Percentiles rank a stretch among this genome's conserved stretches.
phyloP scores from a whole-genome alignment of 2,888 invertebrate genomes.

The Orthosia gothica region DNA sequence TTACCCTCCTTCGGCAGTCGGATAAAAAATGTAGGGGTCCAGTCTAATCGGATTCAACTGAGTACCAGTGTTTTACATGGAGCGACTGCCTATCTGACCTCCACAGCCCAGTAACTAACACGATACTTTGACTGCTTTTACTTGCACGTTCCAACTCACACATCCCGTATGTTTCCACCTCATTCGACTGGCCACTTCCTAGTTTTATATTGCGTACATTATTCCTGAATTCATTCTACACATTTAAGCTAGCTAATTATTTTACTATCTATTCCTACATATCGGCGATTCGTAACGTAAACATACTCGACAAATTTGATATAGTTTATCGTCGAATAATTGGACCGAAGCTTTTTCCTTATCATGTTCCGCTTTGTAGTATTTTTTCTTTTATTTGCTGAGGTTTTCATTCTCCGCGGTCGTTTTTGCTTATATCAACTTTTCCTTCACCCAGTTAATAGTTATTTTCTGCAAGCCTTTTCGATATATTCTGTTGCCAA shows the following conservation, averaged over 20 bases:
- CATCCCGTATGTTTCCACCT: constrained; percentile 16
- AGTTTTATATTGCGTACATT: constrained; percentile 55
- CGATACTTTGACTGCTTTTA: not conserved
- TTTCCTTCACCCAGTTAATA: constrained; percentile 1
- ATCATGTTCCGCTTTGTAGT: constrained; percentile 17
- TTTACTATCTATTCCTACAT: constrained; percentile 56
- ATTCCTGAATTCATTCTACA: constrained; percentile 41
- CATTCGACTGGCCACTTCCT: constrained; percentile 47
- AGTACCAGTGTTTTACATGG: too few species aligned
- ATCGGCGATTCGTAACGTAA: constrained; percentile 45
- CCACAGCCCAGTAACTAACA: too few species aligned
- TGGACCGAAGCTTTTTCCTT: constrained; percentile 29
- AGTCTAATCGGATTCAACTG: too few species aligned
- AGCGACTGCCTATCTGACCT: too few species aligned
- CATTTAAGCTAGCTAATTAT: constrained; percentile 49
- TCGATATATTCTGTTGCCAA: constrained; percentile 3
- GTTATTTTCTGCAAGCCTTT: not conserved
- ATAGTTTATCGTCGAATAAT: constrained; percentile 28
- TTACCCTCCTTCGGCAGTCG: too few species aligned
- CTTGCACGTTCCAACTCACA: constrained; percentile 1
- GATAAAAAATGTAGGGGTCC: too few species aligned
- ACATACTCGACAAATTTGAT: constrained; percentile 31
- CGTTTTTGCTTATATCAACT: constrained; percentile 23
- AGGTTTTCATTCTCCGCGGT: constrained; percentile 17
- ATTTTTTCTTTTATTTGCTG: constrained; percentile 15